Conservation (phyloP, 2,113 vertebrate genomes). For the Brachionichthys hirsutus region DNA sequence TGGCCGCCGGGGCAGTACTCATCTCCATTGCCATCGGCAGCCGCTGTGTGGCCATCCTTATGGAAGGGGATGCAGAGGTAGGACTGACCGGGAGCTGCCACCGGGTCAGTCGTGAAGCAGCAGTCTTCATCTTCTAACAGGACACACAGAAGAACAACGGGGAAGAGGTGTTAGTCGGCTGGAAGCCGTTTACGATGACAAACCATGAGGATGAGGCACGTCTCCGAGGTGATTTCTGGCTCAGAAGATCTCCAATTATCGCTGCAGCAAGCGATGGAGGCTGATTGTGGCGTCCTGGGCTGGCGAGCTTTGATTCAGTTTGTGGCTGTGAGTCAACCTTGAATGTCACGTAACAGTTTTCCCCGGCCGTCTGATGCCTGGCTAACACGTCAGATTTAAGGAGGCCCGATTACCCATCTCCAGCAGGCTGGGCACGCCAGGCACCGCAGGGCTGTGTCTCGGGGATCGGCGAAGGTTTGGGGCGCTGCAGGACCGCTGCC, state of each 20-base stretch:
- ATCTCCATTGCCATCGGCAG: slow-evolving; percentile 78
- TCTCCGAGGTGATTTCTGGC: too few relatives aligned
- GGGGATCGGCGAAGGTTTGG: slow-evolving; percentile 92
- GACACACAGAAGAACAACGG: background rate
- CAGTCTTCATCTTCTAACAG: slow-evolving; percentile 88
- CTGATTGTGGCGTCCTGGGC: too few relatives aligned
- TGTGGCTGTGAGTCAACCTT: too few relatives aligned
- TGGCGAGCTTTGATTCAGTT: too few relatives aligned
- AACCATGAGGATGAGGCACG: background rate
- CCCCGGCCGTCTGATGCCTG: too few relatives aligned
- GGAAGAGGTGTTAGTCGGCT: too few relatives aligned
- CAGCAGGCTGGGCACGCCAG: slow-evolving; percentile 89
- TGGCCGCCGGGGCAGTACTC: slow-evolving; percentile 81
- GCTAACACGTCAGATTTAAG: background rate
- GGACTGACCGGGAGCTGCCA: slow-evolving; percentile 81
- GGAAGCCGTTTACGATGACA: too few relatives aligned
- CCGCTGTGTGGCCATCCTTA: slow-evolving; percentile 75
- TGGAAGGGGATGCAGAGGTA: slow-evolving; percentile 96
- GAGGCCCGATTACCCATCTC: slow-evolving; percentile 82
- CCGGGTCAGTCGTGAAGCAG: slow-evolving; percentile 76
- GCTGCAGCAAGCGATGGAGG: too few relatives aligned
- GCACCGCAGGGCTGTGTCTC: slow-evolving; percentile 84
- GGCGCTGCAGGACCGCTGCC: slow-evolving; percentile 92
- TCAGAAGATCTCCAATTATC: too few relatives aligned
- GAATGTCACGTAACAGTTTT: too few relatives aligned